Base-by-base conservation (phyloP, 2,113 vertebrate genomes). In the Mustelus asterias region DNA sequence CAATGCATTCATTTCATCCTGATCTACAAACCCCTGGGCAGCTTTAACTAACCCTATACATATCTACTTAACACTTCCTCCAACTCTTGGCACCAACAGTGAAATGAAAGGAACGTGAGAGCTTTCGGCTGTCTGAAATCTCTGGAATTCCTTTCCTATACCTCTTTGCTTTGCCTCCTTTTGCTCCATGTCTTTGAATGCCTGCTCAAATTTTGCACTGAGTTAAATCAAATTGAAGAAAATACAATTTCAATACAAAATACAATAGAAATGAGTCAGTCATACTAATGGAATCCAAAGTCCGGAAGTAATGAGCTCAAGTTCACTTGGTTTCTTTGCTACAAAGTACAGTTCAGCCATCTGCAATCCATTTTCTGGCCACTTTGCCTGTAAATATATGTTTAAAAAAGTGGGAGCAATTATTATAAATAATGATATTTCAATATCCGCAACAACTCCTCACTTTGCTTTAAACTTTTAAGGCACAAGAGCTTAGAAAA, bases 301-400 rank as follows among this genome's bases (percentile, higher is more conserved):
- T 97, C 97, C 98, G 65, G 98, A 97, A 58, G 98, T 96, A 0
- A 97, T 97, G 96, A 98, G 95, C 95, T 97, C 98, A 90, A 96
- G 86, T 78, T 97, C 97, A 83, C 96, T 96, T 86, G 97, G 96
- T 78, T 97, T 97, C 96, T 97, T 97, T 85, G 97, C 97, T n/a
- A 96, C 97, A 83, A 98, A 98, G 97, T 98, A 98, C 13, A 99
- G 96, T 95, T 99, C 97, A 80, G 99, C 98, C 97, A 99, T 96
- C 41, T 98, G 97, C 96, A 99, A 98, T 94, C 99, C 99, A 58
- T 99, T 99, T 96, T 99, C 98, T 93, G 99, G 99, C 99, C 99
- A 99, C 96, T 98, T 97, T 96, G 96, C 97, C 99, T 99, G 96
- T 63, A 96, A 97, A 96, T 96, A 96, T 3, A 97, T 95, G 1